phyloP scores from a whole-genome alignment of 1,140 invertebrate species.

The Drosophila setifemur region DNA sequence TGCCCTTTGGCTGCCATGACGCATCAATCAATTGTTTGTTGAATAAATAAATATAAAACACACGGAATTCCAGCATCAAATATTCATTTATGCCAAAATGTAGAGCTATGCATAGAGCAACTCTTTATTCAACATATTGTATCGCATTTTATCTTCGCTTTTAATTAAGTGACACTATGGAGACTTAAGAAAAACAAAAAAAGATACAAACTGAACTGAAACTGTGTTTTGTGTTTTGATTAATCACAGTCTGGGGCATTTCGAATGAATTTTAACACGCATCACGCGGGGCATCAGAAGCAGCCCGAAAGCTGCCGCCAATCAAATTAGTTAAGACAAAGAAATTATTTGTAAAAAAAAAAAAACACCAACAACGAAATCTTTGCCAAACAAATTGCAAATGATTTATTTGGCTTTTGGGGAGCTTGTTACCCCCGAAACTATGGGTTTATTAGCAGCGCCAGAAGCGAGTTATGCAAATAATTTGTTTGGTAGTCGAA shows the following conservation, averaged over 20 bases:
- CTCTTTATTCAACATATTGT: conserved; percentile 36
- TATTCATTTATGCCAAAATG: conserved; percentile 67
- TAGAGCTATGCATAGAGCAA: conserved; percentile 43
- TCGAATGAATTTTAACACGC: conserved; percentile 62
- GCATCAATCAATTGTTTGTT: conserved; percentile 60
- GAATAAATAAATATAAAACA: conserved; percentile 53
- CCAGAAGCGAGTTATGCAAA: conserved; percentile 60
- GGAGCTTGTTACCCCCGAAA: conserved; percentile 58
- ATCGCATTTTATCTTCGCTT: conserved; percentile 55
- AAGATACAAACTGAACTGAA: conserved; percentile 21
- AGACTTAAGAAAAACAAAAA: conserved; percentile 20
- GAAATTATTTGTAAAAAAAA: conserved; percentile 52
- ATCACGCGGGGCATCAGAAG: conserved; percentile 20
- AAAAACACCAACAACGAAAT: no score
- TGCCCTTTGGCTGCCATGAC: conserved; percentile 43
- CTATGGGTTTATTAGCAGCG: conserved; percentile 62
- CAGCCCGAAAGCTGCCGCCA: conserved; percentile 32
- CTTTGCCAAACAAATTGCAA: conserved; percentile 55
- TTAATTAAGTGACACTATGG: conserved; percentile 76
- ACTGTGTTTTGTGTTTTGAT: conserved; percentile 67
- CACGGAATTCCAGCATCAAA: conserved; percentile 53
- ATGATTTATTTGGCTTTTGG: conserved; percentile 55
- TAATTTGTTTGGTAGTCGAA: conserved; percentile 69
- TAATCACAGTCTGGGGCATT: conserved; percentile 49
- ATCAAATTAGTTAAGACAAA: conserved; percentile 68